Base-by-base conservation (phyloP, 2,797 vertebrate species). In the Rhynchonycteris naso region DNA sequence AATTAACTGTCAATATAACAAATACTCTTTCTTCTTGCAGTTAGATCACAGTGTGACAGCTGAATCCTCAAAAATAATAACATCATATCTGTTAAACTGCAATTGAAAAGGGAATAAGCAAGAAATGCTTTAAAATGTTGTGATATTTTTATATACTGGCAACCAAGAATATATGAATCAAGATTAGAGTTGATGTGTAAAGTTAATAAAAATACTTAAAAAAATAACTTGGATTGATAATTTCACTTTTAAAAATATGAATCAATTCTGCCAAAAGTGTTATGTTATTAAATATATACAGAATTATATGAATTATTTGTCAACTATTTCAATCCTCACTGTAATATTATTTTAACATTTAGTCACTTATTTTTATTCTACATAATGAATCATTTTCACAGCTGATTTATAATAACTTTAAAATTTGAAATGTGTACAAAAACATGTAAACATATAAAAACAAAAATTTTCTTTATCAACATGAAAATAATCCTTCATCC, bases 1-100 rank as follows among this genome's bases (percentile, higher is more conserved):
- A 93, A 95, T 96, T 96, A 97, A 94, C 22, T 81, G 82, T 88
- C 85, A 95, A 91, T 85, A 89, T 72, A 88, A 68, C 47, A 90
- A 91, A 86, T n/a, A 52, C 9, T 82, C 47, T 78, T 95, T 58
- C 35, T 12, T 90, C 26, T 87, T 94, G 21, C 80, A 74, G 24
- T 76, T 61, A 85, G n/a, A 96, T 80, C 58, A 85, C 52, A 88
- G 35, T 83, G 19, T 95, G 88, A 93, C 14, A 71, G n/a, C 7
- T 92, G n/a, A 91, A 94, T 93, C 47, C 66, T 93, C 74, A 93
- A 96, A 93, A 54, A 66, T 85, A 94, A 95, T 90, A 35, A 84
- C 59, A 30, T 59, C 91, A 83, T 90, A 88, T 88, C 47, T 86
- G 43, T 90, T 96, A 94, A 95, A 75, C n/a, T 93, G 47, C 56